A percentile compares a stretch with the other conserved stretches of the same genome.
Evolutionary conservation across 2,888 invertebrate genomes (phyloP).

Genomic region (Hofmannophila pseudospretella): DNA sequence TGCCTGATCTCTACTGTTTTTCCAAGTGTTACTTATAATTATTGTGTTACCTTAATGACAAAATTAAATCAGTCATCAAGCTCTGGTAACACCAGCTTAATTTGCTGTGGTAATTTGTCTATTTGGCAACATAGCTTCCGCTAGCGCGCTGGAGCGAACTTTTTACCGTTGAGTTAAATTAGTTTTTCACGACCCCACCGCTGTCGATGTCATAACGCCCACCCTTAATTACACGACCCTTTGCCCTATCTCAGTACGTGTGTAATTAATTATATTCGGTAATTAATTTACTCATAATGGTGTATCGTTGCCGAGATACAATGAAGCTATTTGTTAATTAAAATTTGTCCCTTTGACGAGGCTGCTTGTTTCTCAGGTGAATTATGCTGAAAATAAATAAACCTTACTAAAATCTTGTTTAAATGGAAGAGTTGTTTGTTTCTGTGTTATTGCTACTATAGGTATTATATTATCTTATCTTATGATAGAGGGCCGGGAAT

Average conservation of each 20-base stretch:
- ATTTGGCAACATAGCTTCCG: constrained; percentile 6
- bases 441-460: no score
- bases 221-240: constrained; percentile 38
- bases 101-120: no score
- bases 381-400: no score
- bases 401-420: no score
- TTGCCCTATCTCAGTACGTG: constrained; percentile 48
- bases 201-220: constrained; percentile 38
- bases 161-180: constrained; percentile 47
- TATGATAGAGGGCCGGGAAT: no score
- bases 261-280: constrained; percentile 59
- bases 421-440: no score
- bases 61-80: no score
- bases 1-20: no score
- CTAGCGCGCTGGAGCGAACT: constrained; percentile 21
- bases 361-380: background rate
- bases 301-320: constrained; percentile 38
- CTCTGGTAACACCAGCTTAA: no score
- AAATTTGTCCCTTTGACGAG: constrained; percentile 22
- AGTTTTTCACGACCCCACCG: constrained; percentile 48
- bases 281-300: constrained; percentile 57
- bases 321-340: constrained; percentile 50
- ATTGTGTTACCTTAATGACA: no score
- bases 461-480: no score
- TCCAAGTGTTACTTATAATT: no score